Percentiles rank a stretch among this genome's conserved stretches.
Evolutionary conservation across 2,797 vertebrate species (phyloP).

Genomic region (Enteromius anoplus): DNA sequence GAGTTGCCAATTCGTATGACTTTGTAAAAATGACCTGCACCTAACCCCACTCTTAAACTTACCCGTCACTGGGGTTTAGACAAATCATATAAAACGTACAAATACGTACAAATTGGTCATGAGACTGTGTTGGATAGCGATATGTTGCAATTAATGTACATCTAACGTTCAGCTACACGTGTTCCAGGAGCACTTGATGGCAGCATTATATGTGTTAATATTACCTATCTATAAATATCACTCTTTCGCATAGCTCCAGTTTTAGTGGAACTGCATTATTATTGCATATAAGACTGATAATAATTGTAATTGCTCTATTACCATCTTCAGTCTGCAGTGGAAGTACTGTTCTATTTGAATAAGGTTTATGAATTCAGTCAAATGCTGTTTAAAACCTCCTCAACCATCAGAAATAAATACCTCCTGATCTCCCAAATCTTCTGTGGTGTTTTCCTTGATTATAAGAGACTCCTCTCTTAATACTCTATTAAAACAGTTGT

Average conservation of each 20-base stretch:
- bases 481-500: conserved; percentile 10
- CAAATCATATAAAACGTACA: too few relatives aligned
- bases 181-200: neutral
- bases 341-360: neutral
- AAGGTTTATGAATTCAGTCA: neutral
- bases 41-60: too few relatives aligned
- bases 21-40: too few relatives aligned
- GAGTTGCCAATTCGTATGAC: too few relatives aligned
- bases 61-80: too few relatives aligned
- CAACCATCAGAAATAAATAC: neutral
- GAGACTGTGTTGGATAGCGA: too few relatives aligned
- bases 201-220: neutral
- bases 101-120: too few relatives aligned
- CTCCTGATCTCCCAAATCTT: neutral
- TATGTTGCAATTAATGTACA: too few relatives aligned
- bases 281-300: neutral
- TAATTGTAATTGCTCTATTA: neutral
- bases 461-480: neutral
- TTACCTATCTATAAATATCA: neutral
- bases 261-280: neutral
- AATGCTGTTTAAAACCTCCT: neutral
- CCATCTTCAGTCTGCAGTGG: neutral
- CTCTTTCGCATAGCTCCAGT: neutral
- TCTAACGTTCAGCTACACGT: neutral
- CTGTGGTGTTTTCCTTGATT: neutral